phyloP scores from a whole-genome alignment of 2,797 vertebrate genomes.

The Pseudochromis fuscus region DNA sequence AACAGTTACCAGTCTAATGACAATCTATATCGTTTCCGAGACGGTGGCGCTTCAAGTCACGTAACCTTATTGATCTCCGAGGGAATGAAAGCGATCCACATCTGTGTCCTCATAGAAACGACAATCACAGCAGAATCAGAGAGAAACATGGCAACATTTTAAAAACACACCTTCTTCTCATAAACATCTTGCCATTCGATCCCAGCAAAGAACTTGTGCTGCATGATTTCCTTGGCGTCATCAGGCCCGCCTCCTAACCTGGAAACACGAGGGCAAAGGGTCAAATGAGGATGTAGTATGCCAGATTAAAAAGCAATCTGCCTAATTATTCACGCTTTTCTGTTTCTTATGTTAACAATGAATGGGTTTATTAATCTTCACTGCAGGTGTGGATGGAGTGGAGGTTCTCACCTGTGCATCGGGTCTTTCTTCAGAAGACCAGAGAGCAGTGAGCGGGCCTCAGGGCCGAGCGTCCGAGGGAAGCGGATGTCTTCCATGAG shows the following conservation, averaged over 20 bases:
- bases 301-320: no score
- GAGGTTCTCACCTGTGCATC: constrained; percentile 87
- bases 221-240: constrained; percentile 99
- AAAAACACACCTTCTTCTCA: constrained; percentile 92
- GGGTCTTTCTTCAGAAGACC: constrained; percentile 97
- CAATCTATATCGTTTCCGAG: constrained; percentile 25
- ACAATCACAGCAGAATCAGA: neutral
- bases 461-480: constrained; percentile 92
- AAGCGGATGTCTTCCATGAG: constrained; percentile 98
- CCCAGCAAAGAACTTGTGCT: constrained; percentile 95
- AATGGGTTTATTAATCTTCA: no score
- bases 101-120: neutral
- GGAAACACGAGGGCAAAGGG: constrained; percentile 34
- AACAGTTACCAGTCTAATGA: constrained; percentile 57
- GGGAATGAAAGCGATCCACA: neutral
- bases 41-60: neutral
- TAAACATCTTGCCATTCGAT: constrained; percentile 98
- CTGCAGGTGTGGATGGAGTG: neutral
- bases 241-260: constrained; percentile 96
- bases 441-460: constrained; percentile 93
- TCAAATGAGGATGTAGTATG: neutral
- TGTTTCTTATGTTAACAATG: no score
- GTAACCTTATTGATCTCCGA: constrained; percentile 5
- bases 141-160: neutral
- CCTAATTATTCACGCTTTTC: no score